Evolutionary conservation across 2,797 vertebrate genomes (phyloP).

Genomic region (Coccyzus lansbergi): DNA sequence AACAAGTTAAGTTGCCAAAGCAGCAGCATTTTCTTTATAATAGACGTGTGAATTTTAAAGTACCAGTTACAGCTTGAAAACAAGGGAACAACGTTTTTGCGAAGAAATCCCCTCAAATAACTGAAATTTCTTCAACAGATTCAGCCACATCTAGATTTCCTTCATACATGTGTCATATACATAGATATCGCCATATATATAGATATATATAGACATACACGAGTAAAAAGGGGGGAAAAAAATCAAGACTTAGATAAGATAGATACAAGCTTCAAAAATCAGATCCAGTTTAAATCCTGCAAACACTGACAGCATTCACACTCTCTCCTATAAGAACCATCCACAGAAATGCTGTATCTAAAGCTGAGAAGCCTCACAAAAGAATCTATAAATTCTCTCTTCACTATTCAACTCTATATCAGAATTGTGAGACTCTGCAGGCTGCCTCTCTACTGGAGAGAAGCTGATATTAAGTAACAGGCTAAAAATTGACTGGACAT

Average conservation of each 20-base stretch:
- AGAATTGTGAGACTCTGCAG: neutral
- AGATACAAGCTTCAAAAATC: neutral
- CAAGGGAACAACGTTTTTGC: neutral
- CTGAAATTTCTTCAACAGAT: neutral
- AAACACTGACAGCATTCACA: neutral
- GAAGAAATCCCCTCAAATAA: neutral
- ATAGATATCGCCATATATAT: neutral
- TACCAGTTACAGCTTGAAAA: neutral
- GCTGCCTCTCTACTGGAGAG: neutral
- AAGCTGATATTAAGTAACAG: neutral
- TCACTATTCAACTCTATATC: neutral
- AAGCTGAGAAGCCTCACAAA: neutral
- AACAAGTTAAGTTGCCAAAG: neutral
- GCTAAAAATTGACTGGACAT: neutral
- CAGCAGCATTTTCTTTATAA: neutral
- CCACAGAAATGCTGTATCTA: neutral
- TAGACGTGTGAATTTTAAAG: neutral
- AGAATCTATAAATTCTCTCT: neutral
- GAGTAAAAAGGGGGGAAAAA: neutral
- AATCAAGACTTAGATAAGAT: neutral
- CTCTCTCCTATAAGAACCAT: neutral
- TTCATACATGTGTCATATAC: neutral
- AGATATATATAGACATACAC: neutral
- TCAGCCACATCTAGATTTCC: neutral
- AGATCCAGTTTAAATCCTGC: neutral